phyloP scores from a whole-genome alignment of 2,797 vertebrate species.

The Peromyscus melanophrys region DNA sequence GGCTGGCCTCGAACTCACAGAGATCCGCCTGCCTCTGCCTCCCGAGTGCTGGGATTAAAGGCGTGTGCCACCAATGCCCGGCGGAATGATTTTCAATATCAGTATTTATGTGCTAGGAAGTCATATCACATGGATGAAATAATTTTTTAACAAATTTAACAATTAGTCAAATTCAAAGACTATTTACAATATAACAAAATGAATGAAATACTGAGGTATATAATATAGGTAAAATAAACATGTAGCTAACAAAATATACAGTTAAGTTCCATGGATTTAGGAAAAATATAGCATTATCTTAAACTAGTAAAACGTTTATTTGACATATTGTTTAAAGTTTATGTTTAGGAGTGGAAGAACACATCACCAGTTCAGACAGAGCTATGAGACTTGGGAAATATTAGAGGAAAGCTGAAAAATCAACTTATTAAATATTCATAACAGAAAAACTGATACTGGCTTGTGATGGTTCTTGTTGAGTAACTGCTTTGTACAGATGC shows the following conservation, averaged over 20 bases:
- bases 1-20: too few relatives aligned
- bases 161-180: background rate
- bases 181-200: background rate
- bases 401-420: background rate
- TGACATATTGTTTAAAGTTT: conserved; percentile 1
- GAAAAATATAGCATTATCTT: background rate
- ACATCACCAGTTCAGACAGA: background rate
- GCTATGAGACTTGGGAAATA: background rate
- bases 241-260: background rate
- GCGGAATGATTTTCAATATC: background rate
- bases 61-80: too few relatives aligned
- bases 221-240: background rate
- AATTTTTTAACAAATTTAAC: background rate
- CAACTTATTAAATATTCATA: background rate
- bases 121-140: background rate
- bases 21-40: too few relatives aligned
- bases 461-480: background rate
- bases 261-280: background rate
- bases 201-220: background rate
- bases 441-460: background rate
- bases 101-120: background rate
- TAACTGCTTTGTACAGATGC: background rate
- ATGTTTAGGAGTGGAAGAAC: background rate
- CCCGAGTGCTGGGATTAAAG: too few relatives aligned
- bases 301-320: background rate